Evolutionary conservation across 2,797 vertebrate genomes (phyloP).

Genomic region (Vipera latastei): DNA sequence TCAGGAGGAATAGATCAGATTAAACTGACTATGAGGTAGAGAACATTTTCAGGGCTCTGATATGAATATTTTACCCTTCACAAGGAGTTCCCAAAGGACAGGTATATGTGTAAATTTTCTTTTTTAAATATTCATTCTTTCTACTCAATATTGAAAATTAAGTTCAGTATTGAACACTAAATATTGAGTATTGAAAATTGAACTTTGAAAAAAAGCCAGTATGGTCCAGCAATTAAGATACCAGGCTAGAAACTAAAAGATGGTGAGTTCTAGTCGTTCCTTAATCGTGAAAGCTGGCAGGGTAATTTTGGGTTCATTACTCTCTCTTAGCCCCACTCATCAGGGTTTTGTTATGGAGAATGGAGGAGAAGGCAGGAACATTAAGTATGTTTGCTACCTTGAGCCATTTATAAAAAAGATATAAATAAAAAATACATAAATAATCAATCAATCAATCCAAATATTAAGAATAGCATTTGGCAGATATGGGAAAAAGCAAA

Average conservation of each 20-base stretch:
- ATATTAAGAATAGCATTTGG: background rate
- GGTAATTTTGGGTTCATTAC: background rate
- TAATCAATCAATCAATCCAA: background rate
- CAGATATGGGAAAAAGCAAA: background rate
- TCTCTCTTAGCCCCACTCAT: background rate
- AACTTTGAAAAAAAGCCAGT: background rate
- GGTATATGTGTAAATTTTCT: background rate
- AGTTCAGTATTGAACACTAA: background rate
- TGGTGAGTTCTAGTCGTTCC: background rate
- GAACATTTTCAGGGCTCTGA: constrained; percentile 13
- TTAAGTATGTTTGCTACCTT: background rate
- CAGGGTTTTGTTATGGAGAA: background rate
- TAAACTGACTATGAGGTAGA: constrained; percentile 7
- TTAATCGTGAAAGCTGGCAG: background rate
- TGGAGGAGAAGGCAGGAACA: background rate
- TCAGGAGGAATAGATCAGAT: constrained; percentile 30
- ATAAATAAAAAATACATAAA: background rate
- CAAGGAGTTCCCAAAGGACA: background rate
- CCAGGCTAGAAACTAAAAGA: background rate
- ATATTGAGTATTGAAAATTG: background rate
- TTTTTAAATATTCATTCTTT: background rate
- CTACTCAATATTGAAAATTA: background rate
- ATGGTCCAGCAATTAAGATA: background rate
- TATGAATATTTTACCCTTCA: constrained; percentile 20
- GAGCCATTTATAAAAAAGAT: background rate